These are phyloP conservation scores for Drosophila mojavensis DNA, from an alignment of 1,140 invertebrate species.

Conservation along the genomic window DNA sequence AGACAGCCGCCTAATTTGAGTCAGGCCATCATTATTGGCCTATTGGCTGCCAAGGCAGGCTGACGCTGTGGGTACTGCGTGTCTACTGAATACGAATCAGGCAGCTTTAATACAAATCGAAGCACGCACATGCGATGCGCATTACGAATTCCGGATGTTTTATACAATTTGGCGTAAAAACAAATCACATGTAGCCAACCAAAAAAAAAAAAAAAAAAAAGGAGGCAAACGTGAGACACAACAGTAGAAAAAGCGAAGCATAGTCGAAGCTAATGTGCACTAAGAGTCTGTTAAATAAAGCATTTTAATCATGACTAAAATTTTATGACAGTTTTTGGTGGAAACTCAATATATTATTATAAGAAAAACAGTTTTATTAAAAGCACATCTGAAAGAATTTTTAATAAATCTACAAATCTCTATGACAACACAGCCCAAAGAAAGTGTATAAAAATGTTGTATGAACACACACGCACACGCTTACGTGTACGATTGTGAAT, in stretches of 20 bases:
- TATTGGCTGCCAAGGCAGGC: slow-evolving; percentile 15
- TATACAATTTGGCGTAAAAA: slow-evolving; percentile 76
- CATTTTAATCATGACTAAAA: too few species aligned
- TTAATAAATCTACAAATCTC: too few species aligned
- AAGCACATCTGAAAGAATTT: too few species aligned
- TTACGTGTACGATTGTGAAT: slow-evolving; percentile 35
- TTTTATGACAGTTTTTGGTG: too few species aligned
- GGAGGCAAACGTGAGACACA: neutral
- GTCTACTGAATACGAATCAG: slow-evolving; percentile 54
- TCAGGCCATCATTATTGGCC: slow-evolving; percentile 68
- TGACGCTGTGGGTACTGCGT: slow-evolving; percentile 2
- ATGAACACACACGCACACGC: too few species aligned
- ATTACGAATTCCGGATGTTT: slow-evolving; percentile 58
- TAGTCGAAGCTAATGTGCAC: slow-evolving; percentile 2
- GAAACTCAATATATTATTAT: too few species aligned
- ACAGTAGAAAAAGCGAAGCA: neutral
- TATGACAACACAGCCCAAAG: neutral
- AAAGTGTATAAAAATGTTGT: slow-evolving; percentile 5
- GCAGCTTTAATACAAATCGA: slow-evolving; percentile 58
- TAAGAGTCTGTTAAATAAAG: neutral
- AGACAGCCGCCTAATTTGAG: slow-evolving; percentile 65
- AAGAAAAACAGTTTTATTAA: too few species aligned
- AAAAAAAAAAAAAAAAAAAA: slow-evolving; percentile 41
- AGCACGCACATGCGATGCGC: slow-evolving; percentile 43
- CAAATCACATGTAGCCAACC: slow-evolving; percentile 64